Evolutionary conservation across 2,888 invertebrate genomes (phyloP), one percentile per base, ranked within the genome.

Genomic region (Sinopyrophorus schimmeli): DNA sequence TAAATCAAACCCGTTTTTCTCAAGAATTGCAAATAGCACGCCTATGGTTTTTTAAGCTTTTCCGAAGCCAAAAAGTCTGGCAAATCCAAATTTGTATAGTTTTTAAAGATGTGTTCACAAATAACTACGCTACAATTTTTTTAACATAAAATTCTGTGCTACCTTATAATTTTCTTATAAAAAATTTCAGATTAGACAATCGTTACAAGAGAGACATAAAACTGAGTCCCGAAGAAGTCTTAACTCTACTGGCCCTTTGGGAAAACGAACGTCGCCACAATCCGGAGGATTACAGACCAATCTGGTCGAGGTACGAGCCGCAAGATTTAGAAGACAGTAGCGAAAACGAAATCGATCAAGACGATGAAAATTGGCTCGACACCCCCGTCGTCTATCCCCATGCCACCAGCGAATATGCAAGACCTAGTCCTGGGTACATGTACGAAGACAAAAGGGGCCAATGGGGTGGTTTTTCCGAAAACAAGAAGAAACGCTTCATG

Each of bases 131-230:
- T n/a, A n/a, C n/a, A n/a, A n/a, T n/a, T n/a, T n/a, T n/a, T n/a
- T n/a, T n/a, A n/a, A n/a, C n/a, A n/a, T n/a, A n/a, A n/a, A n/a
- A n/a, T n/a, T n/a, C n/a, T n/a, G n/a, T n/a, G n/a, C n/a, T n/a
- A n/a, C n/a, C n/a, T n/a, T n/a, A n/a, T n/a, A n/a, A n/a, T n/a
- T n/a, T n/a, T n/a, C n/a, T n/a, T n/a, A n/a, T n/a, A n/a, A 3
- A 31, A 23, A 1, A 11, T 67, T 63, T 5, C 54, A 71, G 71
- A 52, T 59, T 66, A 15, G 63, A 66, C 16, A 67, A 57, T 18
- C 77, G 82, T 39, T 77, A 77, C 58, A 83, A 82, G 67, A 74
- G 82, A 48, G 80, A 82, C 60, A 77, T 80, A 21, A 81, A 80
- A 23, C 71, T 82, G 27, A 80, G 80, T 55, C 81, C 81, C 1